These are phyloP conservation scores for Hyperoplus lanceolatus DNA, from an alignment of 2,797 vertebrate genomes.

Conservation along the genomic window DNA sequence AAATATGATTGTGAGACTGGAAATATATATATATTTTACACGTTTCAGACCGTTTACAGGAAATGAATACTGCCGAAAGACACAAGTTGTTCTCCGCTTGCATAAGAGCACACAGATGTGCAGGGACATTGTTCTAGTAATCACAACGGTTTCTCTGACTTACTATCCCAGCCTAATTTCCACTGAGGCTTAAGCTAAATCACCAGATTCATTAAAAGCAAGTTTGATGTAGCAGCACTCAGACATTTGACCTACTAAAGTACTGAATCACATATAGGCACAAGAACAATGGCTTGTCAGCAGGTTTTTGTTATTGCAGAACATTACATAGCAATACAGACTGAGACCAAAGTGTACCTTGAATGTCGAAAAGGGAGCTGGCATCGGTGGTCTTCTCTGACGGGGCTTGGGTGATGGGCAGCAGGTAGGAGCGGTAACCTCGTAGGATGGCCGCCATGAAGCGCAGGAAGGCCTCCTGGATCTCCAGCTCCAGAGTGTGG, in stretches of 20 bases:
- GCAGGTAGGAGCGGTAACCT: conserved; percentile 95
- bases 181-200: conserved; percentile 66
- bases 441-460: conserved; percentile 99
- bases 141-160: conserved; percentile 61
- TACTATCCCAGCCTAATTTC: conserved; percentile 70
- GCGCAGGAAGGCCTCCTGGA: conserved; percentile 96
- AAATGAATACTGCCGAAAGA: conserved; percentile 53
- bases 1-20: conserved; percentile 31
- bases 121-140: conserved; percentile 69
- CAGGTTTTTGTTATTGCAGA: neutral
- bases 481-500: conserved; percentile 95
- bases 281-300: conserved; percentile 13
- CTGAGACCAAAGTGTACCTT: conserved; percentile 85
- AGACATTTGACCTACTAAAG: conserved; percentile 30
- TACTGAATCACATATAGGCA: conserved; percentile 23
- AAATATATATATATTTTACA: conserved; percentile 23
- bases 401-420: conserved; percentile 97
- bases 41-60: conserved; percentile 13
- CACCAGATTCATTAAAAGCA: conserved; percentile 57
- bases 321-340: neutral
- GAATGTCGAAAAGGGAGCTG: conserved; percentile 95
- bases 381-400: conserved; percentile 98
- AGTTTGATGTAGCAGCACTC: conserved; percentile 47
- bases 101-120: conserved; percentile 77
- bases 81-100: conserved; percentile 64